Evolutionary conservation across 2,888 invertebrate species (phyloP).

Genomic region (Dromius quadrimaculatus): DNA sequence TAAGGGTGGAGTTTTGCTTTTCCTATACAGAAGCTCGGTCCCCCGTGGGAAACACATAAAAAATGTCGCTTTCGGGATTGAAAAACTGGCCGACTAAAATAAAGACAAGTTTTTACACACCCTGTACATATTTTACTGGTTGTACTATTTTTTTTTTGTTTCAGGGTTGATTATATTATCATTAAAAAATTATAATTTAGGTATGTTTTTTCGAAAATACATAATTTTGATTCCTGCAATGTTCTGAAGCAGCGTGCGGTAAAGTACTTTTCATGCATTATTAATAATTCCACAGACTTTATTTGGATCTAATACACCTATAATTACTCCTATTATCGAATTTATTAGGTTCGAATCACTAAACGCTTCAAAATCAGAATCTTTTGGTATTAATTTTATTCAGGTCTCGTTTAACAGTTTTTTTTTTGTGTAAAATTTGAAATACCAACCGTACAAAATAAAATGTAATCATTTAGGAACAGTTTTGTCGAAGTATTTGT

Average conservation of each 20-base stretch:
- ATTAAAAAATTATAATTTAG: neutral
- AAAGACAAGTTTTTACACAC: constrained; percentile 1
- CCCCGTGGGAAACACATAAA: constrained; percentile 37
- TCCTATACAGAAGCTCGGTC: constrained; percentile 12
- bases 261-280: no score
- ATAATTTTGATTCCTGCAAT: neutral
- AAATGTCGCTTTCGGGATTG: constrained; percentile 9
- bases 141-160: neutral
- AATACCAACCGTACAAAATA: no score
- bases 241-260: neutral
- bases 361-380: no score
- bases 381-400: no score
- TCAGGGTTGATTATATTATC: neutral
- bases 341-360: no score
- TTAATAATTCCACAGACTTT: no score
- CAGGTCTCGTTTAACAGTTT: no score
- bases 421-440: no score
- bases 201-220: neutral
- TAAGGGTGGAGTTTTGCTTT: constrained; percentile 41
- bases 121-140: neutral
- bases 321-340: no score
- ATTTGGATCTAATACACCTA: no score
- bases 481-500: no score
- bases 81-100: constrained; percentile 2
- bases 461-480: no score